A percentile compares a stretch with the other conserved stretches of the same genome.
These are phyloP conservation scores for Drosophila gaucha DNA, from an alignment of 2,888 invertebrate species.

Conservation along the genomic window DNA sequence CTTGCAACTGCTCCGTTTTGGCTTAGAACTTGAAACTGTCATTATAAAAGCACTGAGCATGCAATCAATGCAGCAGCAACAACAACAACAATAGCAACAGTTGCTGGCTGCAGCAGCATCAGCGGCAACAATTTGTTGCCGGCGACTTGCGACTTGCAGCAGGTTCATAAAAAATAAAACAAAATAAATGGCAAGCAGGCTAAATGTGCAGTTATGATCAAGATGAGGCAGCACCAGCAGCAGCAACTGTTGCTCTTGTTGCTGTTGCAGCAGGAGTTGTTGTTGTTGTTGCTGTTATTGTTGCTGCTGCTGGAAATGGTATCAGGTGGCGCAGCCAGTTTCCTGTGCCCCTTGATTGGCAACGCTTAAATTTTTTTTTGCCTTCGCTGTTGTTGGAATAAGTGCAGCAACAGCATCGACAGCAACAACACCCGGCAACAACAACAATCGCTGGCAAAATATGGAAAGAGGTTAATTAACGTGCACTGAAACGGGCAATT, in stretches of 20 bases:
- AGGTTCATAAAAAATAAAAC: slow-evolving; percentile 68
- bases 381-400: slow-evolving; percentile 31
- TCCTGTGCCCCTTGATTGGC: slow-evolving; percentile 67
- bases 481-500: slow-evolving; percentile 80
- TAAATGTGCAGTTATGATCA: slow-evolving; percentile 78
- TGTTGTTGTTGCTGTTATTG: slow-evolving; percentile 25
- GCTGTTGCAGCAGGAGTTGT: slow-evolving; percentile 5
- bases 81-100: slow-evolving; percentile 31
- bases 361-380: slow-evolving; percentile 60
- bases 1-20: slow-evolving; percentile 60
- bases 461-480: slow-evolving; percentile 83
- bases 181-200: slow-evolving; percentile 74
- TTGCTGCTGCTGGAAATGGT: slow-evolving; percentile 60
- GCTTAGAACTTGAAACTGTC: slow-evolving; percentile 80
- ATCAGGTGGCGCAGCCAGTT: slow-evolving; percentile 71
- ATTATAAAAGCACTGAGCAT: slow-evolving; percentile 79
- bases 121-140: slow-evolving; percentile 37
- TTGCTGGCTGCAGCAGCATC: slow-evolving; percentile 21
- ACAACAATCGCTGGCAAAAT: slow-evolving; percentile 55
- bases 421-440: slow-evolving; percentile 27
- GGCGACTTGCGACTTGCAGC: slow-evolving; percentile 40
- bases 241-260: slow-evolving; percentile 5
- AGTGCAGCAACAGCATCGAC: slow-evolving; percentile 33
- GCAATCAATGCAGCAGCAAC: slow-evolving; percentile 71
- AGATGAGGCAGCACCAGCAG: slow-evolving; percentile 51